These are phyloP conservation scores for Hycleus phaleratus DNA, from an alignment of 1,140 invertebrate genomes.

Conservation along the genomic window DNA sequence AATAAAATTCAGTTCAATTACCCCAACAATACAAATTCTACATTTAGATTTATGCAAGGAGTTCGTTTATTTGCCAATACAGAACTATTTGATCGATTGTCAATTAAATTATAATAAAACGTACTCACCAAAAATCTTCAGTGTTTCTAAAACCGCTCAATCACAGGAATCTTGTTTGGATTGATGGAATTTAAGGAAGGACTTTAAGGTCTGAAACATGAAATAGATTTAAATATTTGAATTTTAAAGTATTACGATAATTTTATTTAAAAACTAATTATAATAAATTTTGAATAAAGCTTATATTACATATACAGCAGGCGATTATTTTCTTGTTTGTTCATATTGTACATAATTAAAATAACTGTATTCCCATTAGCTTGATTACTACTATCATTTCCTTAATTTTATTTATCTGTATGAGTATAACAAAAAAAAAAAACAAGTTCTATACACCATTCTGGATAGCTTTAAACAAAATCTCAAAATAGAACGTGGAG, in stretches of 20 bases:
- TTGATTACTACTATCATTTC: constrained; percentile 1
- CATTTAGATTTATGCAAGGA: too few relatives aligned
- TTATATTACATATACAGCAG: constrained; percentile 10
- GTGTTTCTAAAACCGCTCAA: too few relatives aligned
- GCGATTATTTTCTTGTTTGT: constrained; percentile 9
- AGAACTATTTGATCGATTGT: too few relatives aligned
- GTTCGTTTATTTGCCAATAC: too few relatives aligned
- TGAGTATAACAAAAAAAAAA: constrained; percentile 3
- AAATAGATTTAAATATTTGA: too few relatives aligned
- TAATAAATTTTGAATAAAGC: constrained; percentile 15
- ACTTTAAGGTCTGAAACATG: too few relatives aligned
- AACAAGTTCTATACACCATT: neutral
- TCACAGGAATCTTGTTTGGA: too few relatives aligned
- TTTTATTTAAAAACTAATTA: constrained; percentile 13
- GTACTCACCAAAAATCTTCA: too few relatives aligned
- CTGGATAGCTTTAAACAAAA: constrained; percentile 2
- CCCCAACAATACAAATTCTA: too few relatives aligned
- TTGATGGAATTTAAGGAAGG: too few relatives aligned
- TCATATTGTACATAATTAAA: neutral
- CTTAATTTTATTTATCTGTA: neutral
- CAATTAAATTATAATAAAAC: too few relatives aligned
- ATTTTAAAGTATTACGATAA: constrained; percentile 1
- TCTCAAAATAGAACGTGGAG: neutral
- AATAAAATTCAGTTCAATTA: too few relatives aligned
- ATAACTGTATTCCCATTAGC: neutral